Conservation (phyloP, 2,113 vertebrate genomes). For the Eulemur macaco region DNA sequence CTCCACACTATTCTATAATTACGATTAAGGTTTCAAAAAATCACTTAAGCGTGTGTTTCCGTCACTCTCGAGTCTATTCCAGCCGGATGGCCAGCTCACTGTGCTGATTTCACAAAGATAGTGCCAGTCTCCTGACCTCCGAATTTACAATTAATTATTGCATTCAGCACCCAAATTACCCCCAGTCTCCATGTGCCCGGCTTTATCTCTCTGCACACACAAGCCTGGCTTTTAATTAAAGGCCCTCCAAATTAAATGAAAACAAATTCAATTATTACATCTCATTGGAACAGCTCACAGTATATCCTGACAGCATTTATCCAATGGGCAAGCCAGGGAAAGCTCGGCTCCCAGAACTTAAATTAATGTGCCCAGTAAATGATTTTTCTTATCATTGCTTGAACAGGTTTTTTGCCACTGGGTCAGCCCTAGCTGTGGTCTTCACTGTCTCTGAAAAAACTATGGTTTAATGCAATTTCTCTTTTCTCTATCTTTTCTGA, state of each 20-base stretch:
- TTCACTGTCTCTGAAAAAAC: slow-evolving; percentile 68
- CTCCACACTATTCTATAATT: slow-evolving; percentile 84
- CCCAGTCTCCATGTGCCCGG: slow-evolving; percentile 78
- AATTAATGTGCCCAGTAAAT: slow-evolving; percentile 81
- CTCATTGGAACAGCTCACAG: slow-evolving; percentile 83
- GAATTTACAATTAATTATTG: slow-evolving; percentile 87
- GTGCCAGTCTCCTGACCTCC: slow-evolving; percentile 82
- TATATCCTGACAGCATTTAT: slow-evolving; percentile 81
- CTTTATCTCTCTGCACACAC: slow-evolving; percentile 88
- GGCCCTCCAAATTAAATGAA: slow-evolving; percentile 89
- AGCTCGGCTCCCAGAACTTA: slow-evolving; percentile 75
- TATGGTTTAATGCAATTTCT: slow-evolving; percentile 62
- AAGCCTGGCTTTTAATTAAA: slow-evolving; percentile 89
- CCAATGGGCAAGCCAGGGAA: slow-evolving; percentile 74
- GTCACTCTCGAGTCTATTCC: slow-evolving; percentile 67
- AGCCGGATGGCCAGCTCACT: slow-evolving; percentile 52
- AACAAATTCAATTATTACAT: slow-evolving; percentile 90
- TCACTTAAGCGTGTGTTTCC: slow-evolving; percentile 82
- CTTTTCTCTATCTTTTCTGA: slow-evolving; percentile 27
- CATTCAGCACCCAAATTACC: slow-evolving; percentile 86
- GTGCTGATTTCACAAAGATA: slow-evolving; percentile 84
- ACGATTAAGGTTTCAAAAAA: slow-evolving; percentile 83
- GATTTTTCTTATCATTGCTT: slow-evolving; percentile 84
- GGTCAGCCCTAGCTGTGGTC: slow-evolving; percentile 71
- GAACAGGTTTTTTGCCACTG: slow-evolving; percentile 75